phyloP scores from a whole-genome alignment of 2,113 vertebrate species.

The Azemiops feae region DNA sequence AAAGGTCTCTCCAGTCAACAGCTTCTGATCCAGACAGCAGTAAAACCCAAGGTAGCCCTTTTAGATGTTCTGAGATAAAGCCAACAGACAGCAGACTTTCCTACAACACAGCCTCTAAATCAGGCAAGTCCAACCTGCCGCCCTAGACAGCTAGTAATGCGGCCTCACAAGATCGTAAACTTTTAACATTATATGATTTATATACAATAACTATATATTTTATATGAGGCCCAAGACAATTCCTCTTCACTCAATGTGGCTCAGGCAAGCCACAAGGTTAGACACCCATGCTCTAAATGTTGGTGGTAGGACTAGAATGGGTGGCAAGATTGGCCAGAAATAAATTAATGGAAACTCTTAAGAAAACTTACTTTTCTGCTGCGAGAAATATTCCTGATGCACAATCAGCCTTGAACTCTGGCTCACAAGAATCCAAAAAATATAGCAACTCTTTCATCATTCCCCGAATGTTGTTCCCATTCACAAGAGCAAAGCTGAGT shows the following conservation, averaged over 20 bases:
- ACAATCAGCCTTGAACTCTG: constrained; percentile 98
- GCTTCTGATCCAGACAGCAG: background rate
- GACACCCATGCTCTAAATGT: background rate
- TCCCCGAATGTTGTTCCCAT: constrained; percentile 97
- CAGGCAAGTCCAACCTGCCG: background rate
- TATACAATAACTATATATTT: background rate
- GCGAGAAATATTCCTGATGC: constrained; percentile 98
- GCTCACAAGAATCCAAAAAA: constrained; percentile 98
- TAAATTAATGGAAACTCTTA: constrained; percentile 17
- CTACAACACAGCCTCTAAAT: background rate
- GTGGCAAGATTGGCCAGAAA: too few relatives aligned
- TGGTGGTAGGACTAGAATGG: background rate
- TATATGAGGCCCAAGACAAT: background rate
- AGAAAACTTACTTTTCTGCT: constrained; percentile 90
- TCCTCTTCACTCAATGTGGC: background rate
- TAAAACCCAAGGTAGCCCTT: background rate
- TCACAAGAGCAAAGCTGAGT: constrained; percentile 96
- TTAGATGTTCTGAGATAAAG: background rate
- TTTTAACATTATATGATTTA: background rate
- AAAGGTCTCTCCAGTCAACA: background rate
- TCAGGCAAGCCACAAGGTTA: background rate
- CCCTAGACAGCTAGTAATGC: background rate
- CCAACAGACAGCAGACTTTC: background rate
- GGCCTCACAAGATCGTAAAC: background rate
- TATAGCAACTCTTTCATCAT: constrained; percentile 99